Evolutionary conservation across 2,113 vertebrate genomes (phyloP).

Genomic region (Rattus rattus): DNA sequence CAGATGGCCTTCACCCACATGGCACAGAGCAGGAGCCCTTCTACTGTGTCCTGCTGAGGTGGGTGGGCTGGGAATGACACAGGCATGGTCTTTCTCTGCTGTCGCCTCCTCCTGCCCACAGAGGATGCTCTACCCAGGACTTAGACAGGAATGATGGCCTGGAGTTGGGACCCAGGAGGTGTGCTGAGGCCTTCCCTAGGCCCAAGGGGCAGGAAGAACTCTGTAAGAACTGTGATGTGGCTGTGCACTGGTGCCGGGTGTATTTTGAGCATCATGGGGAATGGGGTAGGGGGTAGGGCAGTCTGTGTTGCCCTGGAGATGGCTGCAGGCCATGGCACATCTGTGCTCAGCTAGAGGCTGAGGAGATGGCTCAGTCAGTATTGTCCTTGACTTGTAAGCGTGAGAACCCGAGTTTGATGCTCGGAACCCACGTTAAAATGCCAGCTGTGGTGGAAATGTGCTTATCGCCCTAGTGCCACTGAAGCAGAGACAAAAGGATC

Average conservation of each 20-base stretch:
- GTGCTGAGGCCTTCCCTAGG: accelerated
- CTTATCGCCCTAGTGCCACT: not conserved
- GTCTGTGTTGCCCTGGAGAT: constrained; percentile 73
- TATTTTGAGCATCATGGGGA: constrained; percentile 56
- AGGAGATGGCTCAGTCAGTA: not conserved
- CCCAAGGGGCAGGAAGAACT: not conserved
- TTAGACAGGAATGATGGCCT: not conserved
- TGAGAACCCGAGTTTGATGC: not conserved
- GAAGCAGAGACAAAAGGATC: not conserved
- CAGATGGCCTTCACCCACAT: accelerated
- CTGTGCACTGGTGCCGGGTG: not conserved
- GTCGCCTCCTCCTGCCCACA: accelerated
- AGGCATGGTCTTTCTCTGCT: not conserved
- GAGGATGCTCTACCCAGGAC: not conserved
- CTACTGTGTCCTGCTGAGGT: not conserved
- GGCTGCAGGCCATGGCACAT: not conserved
- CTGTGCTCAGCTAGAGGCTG: constrained; percentile 28
- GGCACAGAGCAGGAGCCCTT: too few species aligned
- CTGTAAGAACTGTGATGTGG: not conserved
- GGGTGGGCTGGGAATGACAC: too few species aligned
- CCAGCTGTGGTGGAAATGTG: not conserved
- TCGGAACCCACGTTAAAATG: not conserved
- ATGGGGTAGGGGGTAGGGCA: not conserved
- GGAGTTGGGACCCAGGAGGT: not conserved
- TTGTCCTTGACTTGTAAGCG: not conserved